These are phyloP conservation scores for Oxytorus armatus DNA, from an alignment of 2,888 invertebrate species.

Conservation along the genomic window DNA sequence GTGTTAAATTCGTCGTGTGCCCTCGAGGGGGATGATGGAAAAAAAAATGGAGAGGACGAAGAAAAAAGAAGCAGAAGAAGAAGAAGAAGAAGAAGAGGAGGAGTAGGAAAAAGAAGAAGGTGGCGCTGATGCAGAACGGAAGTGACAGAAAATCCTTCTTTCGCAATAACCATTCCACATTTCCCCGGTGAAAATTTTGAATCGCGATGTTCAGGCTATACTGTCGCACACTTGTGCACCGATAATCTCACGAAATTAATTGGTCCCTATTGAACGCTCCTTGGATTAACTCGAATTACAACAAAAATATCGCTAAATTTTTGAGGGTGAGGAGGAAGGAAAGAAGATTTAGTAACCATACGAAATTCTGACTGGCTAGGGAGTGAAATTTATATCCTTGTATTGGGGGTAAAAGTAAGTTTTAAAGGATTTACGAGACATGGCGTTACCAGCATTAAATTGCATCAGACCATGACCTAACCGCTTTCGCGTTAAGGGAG, in stretches of 20 bases:
- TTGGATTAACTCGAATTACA: background rate
- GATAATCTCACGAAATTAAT: constrained; percentile 18
- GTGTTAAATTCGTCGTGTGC: constrained; percentile 36
- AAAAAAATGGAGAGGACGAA: background rate
- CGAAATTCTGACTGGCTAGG: no score
- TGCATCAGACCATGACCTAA: no score
- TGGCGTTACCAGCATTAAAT: no score
- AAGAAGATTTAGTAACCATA: background rate
- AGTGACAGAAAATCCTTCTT: constrained; percentile 5
- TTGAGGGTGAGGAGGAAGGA: background rate
- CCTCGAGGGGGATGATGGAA: background rate
- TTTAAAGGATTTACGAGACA: no score
- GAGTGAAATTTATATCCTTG: no score
- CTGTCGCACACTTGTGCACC: no score
- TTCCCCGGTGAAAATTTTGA: constrained; percentile 43
- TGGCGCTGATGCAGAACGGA: background rate
- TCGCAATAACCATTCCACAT: constrained; percentile 42
- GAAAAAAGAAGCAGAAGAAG: background rate
- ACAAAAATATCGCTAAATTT: background rate
- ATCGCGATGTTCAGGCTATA: constrained; percentile 25
- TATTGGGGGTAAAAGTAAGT: no score
- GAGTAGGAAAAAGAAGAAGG: background rate
- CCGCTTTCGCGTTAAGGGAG: no score
- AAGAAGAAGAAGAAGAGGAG: background rate
- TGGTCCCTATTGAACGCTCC: constrained; percentile 9